A percentile compares a stretch with the other conserved stretches of the same genome.
Conservation (phyloP, 1,140 invertebrate genomes). For the Saccostrea cuccullata region DNA sequence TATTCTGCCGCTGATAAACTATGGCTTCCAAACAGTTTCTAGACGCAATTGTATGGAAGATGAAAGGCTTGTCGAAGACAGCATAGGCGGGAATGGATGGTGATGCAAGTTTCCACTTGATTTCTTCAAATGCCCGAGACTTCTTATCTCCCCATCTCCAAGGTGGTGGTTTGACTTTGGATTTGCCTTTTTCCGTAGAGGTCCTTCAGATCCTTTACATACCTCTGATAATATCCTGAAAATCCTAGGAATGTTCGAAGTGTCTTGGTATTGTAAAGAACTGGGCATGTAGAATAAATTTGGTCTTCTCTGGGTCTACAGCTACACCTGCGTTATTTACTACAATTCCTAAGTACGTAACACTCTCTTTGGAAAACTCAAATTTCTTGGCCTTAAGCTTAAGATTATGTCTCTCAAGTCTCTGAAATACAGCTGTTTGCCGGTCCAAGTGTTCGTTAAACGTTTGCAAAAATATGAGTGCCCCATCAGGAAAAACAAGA, state of each 20-base stretch:
- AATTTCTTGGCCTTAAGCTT: too few relatives aligned
- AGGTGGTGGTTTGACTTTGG: constrained; percentile 7
- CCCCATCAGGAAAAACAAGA: too few relatives aligned
- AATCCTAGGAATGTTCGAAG: too few relatives aligned
- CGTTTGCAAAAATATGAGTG: too few relatives aligned
- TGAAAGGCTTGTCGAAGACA: constrained; percentile 49
- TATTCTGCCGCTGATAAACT: constrained; percentile 63
- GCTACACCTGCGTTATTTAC: too few relatives aligned
- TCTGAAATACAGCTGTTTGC: neutral
- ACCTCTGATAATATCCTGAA: too few relatives aligned
- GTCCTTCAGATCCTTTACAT: neutral
- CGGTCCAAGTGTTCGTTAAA: neutral
- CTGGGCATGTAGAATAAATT: too few relatives aligned
- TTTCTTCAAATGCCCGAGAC: constrained; percentile 52
- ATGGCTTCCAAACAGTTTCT: constrained; percentile 63
- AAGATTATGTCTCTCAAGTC: too few relatives aligned
- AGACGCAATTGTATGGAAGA: constrained; percentile 60
- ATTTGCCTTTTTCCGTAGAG: neutral
- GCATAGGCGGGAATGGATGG: constrained; percentile 42
- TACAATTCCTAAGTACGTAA: too few relatives aligned
- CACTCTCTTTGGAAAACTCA: too few relatives aligned
- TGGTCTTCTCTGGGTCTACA: too few relatives aligned
- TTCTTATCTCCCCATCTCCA: constrained; percentile 51
- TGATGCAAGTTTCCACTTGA: constrained; percentile 46
- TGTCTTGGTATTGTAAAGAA: too few relatives aligned